Conservation (phyloP, 2,797 vertebrate species). For the Chelon labrosus region DNA sequence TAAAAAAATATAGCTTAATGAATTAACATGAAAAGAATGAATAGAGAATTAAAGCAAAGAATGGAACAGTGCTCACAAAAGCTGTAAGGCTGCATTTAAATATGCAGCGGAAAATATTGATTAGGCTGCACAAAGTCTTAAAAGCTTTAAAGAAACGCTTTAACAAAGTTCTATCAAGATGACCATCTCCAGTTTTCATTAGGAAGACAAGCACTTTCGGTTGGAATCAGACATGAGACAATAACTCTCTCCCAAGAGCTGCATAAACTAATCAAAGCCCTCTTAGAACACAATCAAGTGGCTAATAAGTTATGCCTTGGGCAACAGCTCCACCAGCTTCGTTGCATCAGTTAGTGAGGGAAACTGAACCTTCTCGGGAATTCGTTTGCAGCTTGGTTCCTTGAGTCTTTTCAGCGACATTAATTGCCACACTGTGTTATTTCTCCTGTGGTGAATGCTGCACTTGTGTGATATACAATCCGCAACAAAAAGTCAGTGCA, state of each 20-base stretch:
- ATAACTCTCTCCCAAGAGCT: constrained; percentile 18
- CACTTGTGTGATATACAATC: constrained; percentile 44
- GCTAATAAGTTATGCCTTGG: constrained; percentile 10
- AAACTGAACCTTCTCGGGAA: constrained; percentile 6
- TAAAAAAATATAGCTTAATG: neutral
- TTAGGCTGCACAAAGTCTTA: neutral
- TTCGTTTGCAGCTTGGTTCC: constrained; percentile 14
- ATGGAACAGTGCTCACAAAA: constrained; percentile 6
- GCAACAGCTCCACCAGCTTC: constrained; percentile 31
- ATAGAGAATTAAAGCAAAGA: constrained; percentile 14
- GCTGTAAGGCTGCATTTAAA: neutral
- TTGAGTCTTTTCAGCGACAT: constrained; percentile 29
- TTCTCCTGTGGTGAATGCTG: constrained; percentile 21
- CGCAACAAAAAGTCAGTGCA: constrained; percentile 37
- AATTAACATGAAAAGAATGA: constrained; percentile 11
- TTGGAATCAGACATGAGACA: constrained; percentile 35
- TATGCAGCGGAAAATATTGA: neutral
- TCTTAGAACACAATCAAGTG: constrained; percentile 12
- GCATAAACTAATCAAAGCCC: constrained; percentile 34
- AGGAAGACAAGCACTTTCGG: neutral
- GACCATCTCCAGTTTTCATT: constrained; percentile 25
- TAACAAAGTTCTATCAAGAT: constrained; percentile 13
- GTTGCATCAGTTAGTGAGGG: constrained; percentile 33
- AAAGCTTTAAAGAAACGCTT: constrained; percentile 8
- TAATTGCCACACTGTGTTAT: constrained; percentile 49